Conservation (phyloP, 2,888 invertebrate genomes). For the Kryphioiulus occultus region DNA sequence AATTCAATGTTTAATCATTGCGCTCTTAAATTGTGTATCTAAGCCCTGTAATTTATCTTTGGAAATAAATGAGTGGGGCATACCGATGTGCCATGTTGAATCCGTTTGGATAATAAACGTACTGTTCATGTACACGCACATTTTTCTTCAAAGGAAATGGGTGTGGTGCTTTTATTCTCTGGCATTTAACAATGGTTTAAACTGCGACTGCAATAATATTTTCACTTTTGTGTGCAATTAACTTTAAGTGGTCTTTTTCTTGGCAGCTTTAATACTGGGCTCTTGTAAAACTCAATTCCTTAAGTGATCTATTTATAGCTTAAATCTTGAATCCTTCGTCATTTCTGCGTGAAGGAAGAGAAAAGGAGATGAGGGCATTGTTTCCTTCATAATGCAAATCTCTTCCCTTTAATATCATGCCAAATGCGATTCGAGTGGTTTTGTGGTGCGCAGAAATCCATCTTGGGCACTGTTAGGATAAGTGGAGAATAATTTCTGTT, state of each 20-base stretch:
- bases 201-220: background rate
- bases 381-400: slow-evolving; percentile 25
- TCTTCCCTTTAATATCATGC: background rate
- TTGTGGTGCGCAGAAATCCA: background rate
- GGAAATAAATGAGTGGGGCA: background rate
- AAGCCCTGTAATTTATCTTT: background rate
- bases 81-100: background rate
- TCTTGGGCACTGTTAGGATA: background rate
- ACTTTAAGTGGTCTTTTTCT: slow-evolving; percentile 16
- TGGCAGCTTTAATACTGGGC: background rate
- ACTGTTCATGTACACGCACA: background rate
- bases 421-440: background rate
- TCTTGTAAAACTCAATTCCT: slow-evolving; percentile 12
- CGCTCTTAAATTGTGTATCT: background rate
- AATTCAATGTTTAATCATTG: background rate
- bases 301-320: slow-evolving; percentile 3
- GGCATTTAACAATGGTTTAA: background rate
- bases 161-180: background rate
- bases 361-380: background rate
- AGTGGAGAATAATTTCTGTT: background rate
- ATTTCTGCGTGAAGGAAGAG: background rate
- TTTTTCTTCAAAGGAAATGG: background rate
- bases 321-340: background rate
- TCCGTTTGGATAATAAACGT: background rate
- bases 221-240: background rate